Percentiles rank a stretch among this genome's conserved stretches.
phyloP scores from a whole-genome alignment of 2,888 invertebrate species.

The Monopis laevigella region DNA sequence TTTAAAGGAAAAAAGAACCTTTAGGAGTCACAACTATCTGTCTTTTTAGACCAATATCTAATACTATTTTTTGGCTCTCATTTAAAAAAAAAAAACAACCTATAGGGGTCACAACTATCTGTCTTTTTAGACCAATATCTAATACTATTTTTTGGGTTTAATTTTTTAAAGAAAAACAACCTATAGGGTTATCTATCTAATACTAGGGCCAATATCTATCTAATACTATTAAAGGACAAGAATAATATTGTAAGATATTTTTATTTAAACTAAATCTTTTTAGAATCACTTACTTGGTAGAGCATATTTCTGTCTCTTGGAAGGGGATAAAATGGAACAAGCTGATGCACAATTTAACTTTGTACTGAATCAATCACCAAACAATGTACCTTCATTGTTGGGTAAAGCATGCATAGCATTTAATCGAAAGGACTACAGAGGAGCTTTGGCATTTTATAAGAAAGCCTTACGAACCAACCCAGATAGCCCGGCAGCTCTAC shows the following conservation, averaged over 20 bases:
- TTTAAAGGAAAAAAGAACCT: too few relatives aligned
- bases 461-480: conserved; percentile 97
- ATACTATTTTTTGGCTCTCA: too few relatives aligned
- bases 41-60: too few relatives aligned
- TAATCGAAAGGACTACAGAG: conserved; percentile 95
- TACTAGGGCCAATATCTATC: too few relatives aligned
- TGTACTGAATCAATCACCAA: conserved; percentile 93
- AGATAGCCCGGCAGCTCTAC: conserved; percentile 94
- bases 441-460: conserved; percentile 96
- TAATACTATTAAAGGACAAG: too few relatives aligned
- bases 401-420: conserved; percentile 99
- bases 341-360: conserved; percentile 99
- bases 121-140: too few relatives aligned
- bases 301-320: conserved; percentile 97
- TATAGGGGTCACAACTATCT: too few relatives aligned
- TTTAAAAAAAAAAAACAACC: too few relatives aligned
- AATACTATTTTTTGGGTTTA: too few relatives aligned
- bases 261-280: conserved; percentile 18
- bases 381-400: conserved; percentile 95
- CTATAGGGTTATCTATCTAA: background rate
- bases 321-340: conserved; percentile 99
- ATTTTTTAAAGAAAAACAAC: background rate
- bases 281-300: conserved; percentile 96
- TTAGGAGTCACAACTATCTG: too few relatives aligned
- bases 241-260: too few relatives aligned